phyloP scores from a whole-genome alignment of 2,888 invertebrate genomes.

The Acronicta leporina region DNA sequence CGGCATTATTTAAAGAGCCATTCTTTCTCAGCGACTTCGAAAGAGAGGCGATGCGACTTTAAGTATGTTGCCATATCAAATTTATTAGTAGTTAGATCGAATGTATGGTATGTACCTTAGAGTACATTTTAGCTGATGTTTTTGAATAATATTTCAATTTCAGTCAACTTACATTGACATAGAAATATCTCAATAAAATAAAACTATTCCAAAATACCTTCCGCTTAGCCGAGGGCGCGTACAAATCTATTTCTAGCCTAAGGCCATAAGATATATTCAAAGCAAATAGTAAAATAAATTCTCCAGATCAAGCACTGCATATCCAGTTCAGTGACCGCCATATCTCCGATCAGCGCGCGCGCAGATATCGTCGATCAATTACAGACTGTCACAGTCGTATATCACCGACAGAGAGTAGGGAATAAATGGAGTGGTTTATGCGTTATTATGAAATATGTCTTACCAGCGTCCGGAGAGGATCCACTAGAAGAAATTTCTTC shows the following conservation, averaged over 20 bases:
- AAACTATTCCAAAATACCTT: neutral
- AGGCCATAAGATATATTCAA: constrained; percentile 1
- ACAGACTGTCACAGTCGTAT: constrained; percentile 70
- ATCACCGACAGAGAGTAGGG: constrained; percentile 42
- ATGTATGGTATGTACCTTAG: no score
- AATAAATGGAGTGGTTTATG: constrained; percentile 12
- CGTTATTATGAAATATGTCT: no score
- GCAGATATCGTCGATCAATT: constrained; percentile 76
- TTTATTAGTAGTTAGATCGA: no score
- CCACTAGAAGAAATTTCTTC: no score
- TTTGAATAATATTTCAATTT: no score
- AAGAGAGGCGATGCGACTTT: no score
- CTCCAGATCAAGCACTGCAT: constrained; percentile 30
- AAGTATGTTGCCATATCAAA: no score
- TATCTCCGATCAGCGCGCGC: constrained; percentile 50
- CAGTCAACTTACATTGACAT: neutral
- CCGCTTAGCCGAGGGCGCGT: neutral
- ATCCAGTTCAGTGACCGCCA: constrained; percentile 54
- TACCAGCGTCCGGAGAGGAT: no score
- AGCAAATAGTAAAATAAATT: constrained; percentile 40
- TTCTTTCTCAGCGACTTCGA: neutral
- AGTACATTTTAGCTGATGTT: no score
- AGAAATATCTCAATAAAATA: neutral
- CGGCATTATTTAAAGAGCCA: constrained; percentile 10
- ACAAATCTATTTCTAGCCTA: constrained; percentile 23